phyloP scores from a whole-genome alignment of 2,797 vertebrate species.

The Malacoraja senta region DNA sequence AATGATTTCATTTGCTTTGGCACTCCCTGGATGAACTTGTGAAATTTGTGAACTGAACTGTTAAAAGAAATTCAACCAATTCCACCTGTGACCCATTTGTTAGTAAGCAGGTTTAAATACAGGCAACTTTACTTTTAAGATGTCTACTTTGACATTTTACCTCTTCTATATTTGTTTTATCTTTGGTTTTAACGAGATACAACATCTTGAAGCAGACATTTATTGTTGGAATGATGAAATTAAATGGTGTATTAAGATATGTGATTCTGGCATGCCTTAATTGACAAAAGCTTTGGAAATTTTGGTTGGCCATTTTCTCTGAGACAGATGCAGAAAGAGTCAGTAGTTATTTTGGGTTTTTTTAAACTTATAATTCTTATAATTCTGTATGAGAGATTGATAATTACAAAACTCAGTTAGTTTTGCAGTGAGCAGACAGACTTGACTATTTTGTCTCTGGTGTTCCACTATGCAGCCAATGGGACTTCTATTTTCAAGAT shows the following conservation, averaged over 20 bases:
- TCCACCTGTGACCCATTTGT: background rate
- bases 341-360: background rate
- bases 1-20: background rate
- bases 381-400: background rate
- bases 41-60: background rate
- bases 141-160: background rate
- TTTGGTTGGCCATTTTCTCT: background rate
- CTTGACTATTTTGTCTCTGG: background rate
- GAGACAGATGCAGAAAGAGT: background rate
- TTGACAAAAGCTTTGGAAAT: background rate
- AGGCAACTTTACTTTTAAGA: background rate
- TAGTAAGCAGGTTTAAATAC: background rate
- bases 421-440: background rate
- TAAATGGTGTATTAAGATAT: background rate
- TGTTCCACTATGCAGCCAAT: background rate
- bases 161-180: background rate
- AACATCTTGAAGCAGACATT: background rate
- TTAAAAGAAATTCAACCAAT: background rate
- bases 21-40: background rate
- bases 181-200: background rate
- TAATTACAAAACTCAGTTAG: conserved; percentile 2
- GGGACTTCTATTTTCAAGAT: background rate
- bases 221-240: background rate
- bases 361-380: background rate
- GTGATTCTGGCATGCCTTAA: background rate